Evolutionary conservation across 2,888 invertebrate species (phyloP).

Genomic region (Melanostoma mellinum): DNA sequence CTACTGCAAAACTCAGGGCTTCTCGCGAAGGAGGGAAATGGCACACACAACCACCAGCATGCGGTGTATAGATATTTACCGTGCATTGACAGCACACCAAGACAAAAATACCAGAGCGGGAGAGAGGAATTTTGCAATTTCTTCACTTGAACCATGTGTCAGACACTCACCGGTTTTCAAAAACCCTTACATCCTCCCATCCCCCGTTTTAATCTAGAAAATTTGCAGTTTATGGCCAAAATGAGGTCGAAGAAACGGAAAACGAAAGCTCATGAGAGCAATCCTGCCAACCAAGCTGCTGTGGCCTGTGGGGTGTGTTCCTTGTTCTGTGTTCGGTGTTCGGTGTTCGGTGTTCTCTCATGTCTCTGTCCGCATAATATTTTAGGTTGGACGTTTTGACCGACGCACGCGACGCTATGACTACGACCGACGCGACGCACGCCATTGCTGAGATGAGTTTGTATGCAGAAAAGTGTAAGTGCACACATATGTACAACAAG

Average conservation of each 20-base stretch:
- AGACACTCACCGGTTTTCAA: slow-evolving; percentile 40
- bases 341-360: slow-evolving; percentile 13
- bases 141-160: slow-evolving; percentile 56
- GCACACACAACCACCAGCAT: slow-evolving; percentile 33
- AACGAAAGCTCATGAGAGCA: slow-evolving; percentile 78
- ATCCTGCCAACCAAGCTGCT: slow-evolving; percentile 25
- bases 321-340: slow-evolving; percentile 2
- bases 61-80: slow-evolving; percentile 25
- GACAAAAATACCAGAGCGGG: slow-evolving; percentile 7
- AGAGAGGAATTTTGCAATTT: slow-evolving; percentile 45
- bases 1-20: slow-evolving; percentile 35
- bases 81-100: slow-evolving; percentile 41
- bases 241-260: slow-evolving; percentile 82
- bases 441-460: not conserved
- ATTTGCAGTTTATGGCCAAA: slow-evolving; percentile 72
- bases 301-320: slow-evolving; percentile 34
- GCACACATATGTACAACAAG: slow-evolving; percentile 41
- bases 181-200: slow-evolving; percentile 8
- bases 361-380: slow-evolving; percentile 19
- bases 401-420: not conserved
- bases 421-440: not conserved
- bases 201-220: slow-evolving; percentile 25
- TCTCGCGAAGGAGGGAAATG: slow-evolving; percentile 28
- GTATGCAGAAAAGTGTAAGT: slow-evolving; percentile 70
- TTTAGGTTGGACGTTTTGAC: slow-evolving; percentile 19